These are phyloP conservation scores for Drosophila setosimentum DNA, from an alignment of 2,888 invertebrate genomes.

Conservation along the genomic window DNA sequence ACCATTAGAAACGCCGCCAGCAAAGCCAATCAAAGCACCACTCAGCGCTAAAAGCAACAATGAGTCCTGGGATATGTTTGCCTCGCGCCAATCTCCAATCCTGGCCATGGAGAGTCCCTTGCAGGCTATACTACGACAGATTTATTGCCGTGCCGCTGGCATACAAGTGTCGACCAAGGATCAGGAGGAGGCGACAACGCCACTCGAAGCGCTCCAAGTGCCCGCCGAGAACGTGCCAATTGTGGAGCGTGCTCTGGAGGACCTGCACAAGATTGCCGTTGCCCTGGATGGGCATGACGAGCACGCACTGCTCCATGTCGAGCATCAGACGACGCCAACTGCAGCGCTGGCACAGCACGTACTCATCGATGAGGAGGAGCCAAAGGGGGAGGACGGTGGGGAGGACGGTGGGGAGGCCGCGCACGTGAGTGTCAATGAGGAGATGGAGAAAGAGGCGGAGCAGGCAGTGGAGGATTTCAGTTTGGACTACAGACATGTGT, in stretches of 20 bases:
- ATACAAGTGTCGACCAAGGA: constrained; percentile 44
- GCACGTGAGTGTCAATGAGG: not conserved
- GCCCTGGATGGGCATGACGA: constrained; percentile 56
- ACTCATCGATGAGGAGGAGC: constrained; percentile 59
- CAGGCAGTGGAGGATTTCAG: constrained; percentile 18
- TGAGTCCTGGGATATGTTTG: constrained; percentile 60
- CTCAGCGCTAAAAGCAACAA: constrained; percentile 18
- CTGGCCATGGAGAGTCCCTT: constrained; percentile 77
- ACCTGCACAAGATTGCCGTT: constrained; percentile 76
- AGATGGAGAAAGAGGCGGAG: not conserved
- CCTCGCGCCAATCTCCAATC: constrained; percentile 62
- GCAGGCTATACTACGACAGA: constrained; percentile 76
- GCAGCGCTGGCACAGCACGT: constrained; percentile 63
- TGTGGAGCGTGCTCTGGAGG: constrained; percentile 82
- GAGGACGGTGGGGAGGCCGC: not conserved
- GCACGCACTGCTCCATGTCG: constrained; percentile 44
- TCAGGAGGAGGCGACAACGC: constrained; percentile 1
- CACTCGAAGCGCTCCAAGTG: constrained; percentile 15
- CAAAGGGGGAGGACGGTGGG: no score
- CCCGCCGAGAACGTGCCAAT: constrained; percentile 83
- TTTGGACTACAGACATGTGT: constrained; percentile 64
- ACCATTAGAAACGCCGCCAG: constrained; percentile 20
- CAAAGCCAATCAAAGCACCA: constrained; percentile 18
- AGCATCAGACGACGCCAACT: constrained; percentile 58
- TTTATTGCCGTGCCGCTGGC: constrained; percentile 69